These are phyloP conservation scores for Pitta sordida DNA, from an alignment of 2,113 vertebrate genomes.

Conservation along the genomic window DNA sequence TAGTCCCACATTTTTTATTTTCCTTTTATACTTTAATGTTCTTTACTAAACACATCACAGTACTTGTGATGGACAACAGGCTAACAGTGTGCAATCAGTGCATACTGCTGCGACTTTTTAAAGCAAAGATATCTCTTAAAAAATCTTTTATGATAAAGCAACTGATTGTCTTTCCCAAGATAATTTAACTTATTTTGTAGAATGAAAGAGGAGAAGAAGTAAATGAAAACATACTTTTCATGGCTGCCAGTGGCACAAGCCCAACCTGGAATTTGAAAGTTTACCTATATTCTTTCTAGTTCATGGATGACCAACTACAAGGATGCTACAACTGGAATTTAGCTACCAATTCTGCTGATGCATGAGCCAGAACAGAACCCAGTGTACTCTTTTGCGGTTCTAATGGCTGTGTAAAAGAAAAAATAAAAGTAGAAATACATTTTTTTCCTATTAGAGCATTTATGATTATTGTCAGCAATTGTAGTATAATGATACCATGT, in stretches of 20 bases:
- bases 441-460: not conserved
- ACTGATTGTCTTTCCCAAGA: constrained; percentile 36
- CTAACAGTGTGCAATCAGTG: not conserved
- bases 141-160: not conserved
- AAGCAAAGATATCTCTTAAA: constrained; percentile 9
- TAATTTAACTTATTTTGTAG: constrained; percentile 48
- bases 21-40: not conserved
- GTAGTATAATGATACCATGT: not conserved
- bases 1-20: not conserved
- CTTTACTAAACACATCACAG: not conserved
- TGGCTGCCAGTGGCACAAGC: not conserved
- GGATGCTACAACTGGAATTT: not conserved
- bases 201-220: not conserved
- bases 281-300: not conserved
- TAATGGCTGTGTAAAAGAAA: not conserved
- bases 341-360: not conserved
- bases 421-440: not conserved
- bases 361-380: not conserved
- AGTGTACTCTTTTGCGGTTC: not conserved
- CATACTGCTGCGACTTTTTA: not conserved
- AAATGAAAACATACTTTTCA: not conserved
- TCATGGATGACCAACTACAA: not conserved
- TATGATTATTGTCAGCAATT: not conserved
- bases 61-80: not conserved
- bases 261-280: not conserved